A percentile compares a stretch with the other conserved stretches of the same genome.
phyloP scores from a whole-genome alignment of 2,113 vertebrate species.

The Sula dactylatra region DNA sequence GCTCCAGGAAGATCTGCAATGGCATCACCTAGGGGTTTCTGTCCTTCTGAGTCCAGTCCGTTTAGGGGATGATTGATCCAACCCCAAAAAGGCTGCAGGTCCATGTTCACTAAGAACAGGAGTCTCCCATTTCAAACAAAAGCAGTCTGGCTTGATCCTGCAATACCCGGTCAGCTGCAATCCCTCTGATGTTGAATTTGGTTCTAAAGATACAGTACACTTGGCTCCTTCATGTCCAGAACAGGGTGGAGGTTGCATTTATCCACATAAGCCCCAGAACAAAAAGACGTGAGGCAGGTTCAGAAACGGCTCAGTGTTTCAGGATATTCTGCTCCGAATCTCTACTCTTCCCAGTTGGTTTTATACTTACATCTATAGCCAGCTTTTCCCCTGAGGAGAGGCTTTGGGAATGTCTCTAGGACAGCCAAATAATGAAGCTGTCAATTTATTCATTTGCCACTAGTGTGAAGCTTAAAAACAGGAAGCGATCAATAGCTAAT shows the following conservation, averaged over 20 bases:
- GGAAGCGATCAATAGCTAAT: constrained; percentile 31
- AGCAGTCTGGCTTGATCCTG: background rate
- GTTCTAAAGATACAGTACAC: background rate
- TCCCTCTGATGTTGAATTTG: background rate
- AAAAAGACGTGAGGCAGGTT: background rate
- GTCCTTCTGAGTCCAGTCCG: background rate
- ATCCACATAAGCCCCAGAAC: background rate
- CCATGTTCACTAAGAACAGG: background rate
- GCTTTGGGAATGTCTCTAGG: background rate
- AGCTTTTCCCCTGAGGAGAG: background rate
- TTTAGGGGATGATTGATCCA: background rate
- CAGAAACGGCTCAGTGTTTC: background rate
- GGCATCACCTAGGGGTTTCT: background rate
- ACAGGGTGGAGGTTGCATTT: background rate
- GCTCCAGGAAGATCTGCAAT: background rate
- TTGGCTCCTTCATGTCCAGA: background rate
- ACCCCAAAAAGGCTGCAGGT: background rate
- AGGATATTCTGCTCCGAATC: background rate
- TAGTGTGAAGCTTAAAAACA: constrained; percentile 18
- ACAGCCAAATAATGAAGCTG: constrained; percentile 9
- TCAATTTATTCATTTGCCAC: constrained; percentile 9
- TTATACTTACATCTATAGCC: background rate
- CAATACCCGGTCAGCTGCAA: background rate
- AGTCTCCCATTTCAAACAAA: background rate
- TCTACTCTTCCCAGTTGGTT: background rate